Evolutionary conservation across 2,113 vertebrate species (phyloP), one percentile per base, ranked within the genome.

Genomic region (Pollimyrus isidori): DNA sequence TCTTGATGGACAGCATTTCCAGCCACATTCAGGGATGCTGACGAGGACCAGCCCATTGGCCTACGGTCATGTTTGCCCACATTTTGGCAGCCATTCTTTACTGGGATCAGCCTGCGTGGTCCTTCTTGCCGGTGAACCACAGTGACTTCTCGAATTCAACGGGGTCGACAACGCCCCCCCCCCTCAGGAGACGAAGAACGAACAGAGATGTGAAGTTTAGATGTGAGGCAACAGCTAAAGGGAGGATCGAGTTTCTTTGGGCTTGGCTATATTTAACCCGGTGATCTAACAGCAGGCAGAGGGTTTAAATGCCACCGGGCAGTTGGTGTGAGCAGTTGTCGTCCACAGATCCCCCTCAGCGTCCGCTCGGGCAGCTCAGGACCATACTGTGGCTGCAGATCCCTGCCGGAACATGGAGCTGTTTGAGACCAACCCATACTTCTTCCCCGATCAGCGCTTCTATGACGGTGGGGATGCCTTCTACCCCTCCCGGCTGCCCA

Each of bases 221-320:
- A 99, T 98, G 98, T 96, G 97, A 97, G 97, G 97, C 97, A 97
- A 98, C 98, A 99, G 98, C 98, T 99, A 97, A 98, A 97, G 96
- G 95, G 89, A 90, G 97, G 96, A 96, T 98, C 98, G 95, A 96
- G 97, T 99, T 99, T 98, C 98, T 96, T 92, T 95, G 94, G 95
- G 96, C 95, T 96, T 96, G 95, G 96, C 98, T 99, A 99, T 99
- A 99, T 99, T 99, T 99, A 99, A 98, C 98, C 95, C 96, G 94
- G 94, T 97, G 98, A 99, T 98, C 97, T 97, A 97, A 97, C 98
- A 97, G 97, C 97, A 97, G 97, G 95, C 93, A 96, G 92, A 96
- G 97, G 97, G 97, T 99, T 99, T 99, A 99, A 99, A 99, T 99
- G 98, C 97, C 98, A 97, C 97, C 96, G 84, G 95, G 87, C 96